Evolutionary conservation across 2,113 vertebrate species (phyloP), one percentile per base, ranked within the genome.

Genomic region (Cepphus grylle): DNA sequence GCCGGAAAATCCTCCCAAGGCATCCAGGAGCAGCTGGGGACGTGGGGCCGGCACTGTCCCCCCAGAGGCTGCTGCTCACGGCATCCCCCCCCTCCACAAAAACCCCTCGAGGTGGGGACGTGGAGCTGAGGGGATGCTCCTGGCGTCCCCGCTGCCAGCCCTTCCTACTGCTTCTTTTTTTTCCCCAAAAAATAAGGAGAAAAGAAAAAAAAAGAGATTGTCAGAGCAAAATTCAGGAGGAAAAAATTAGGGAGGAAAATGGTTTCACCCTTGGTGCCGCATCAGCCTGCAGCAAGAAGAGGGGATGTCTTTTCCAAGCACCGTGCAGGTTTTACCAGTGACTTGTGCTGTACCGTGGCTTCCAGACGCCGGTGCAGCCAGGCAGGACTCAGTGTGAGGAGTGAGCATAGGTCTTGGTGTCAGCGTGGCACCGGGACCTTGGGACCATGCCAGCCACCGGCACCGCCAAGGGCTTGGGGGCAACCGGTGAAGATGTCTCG

Each of bases 401-500:
- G 38, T 27, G 42, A 42, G 36, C 18, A 1, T 7, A 0, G 0
- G 16, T 50, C 7, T n/a, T 0, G 0, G 15, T 2, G 2, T 9
- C 4, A 2, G 30, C 0, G 10, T 53, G 61, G 47, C 16, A 27
- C 38, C 1, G 6, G 36, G 40, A 66, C 18, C 3, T 6, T 7
- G 26, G 82, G 59, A 25, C 58, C 3, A 5, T n/a, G 32, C 36
- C 0, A 16, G 36, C 5, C 58, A 29, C 45, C 0, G 2, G 61
- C 34, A 36, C 43, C 1, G 3, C 2, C 0, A 40, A 62, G 58
- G 30, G 38, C 61, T 85, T 23, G 30, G 53, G 73, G 30, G 73
- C 87, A 69, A 6, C 23, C 5, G 16, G 58, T 40, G n/a, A 56
- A 70, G 67, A 27, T 8, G 4, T 15, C 52, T 65, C 0, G 11